Evolutionary conservation across 2,888 invertebrate species (phyloP).

Genomic region (Conomelus anceps): DNA sequence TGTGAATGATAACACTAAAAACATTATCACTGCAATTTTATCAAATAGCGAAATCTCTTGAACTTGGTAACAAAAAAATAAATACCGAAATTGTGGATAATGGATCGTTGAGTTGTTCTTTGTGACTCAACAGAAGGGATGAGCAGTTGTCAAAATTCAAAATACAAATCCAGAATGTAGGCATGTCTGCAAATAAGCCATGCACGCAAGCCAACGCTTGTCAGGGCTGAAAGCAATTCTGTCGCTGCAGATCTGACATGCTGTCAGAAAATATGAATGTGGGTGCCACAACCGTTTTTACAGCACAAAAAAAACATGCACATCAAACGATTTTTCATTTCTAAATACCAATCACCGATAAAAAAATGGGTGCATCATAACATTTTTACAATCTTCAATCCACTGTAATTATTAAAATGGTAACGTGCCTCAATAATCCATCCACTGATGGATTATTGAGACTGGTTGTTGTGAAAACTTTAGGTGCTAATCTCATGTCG

Average conservation of each 20-base stretch:
- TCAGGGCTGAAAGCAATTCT: neutral
- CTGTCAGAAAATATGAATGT: neutral
- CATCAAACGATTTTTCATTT: neutral
- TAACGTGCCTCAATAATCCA: too few relatives aligned
- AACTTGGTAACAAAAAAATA: neutral
- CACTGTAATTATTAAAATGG: too few relatives aligned
- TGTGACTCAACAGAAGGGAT: neutral
- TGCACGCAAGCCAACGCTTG: neutral
- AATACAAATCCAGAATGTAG: neutral
- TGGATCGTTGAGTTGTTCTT: neutral
- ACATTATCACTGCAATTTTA: too few relatives aligned
- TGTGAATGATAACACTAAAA: too few relatives aligned
- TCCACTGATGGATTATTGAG: too few relatives aligned
- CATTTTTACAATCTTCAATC: neutral
- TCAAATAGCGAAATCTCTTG: neutral
- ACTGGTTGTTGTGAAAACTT: too few relatives aligned
- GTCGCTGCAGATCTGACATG: neutral
- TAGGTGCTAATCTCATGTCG: too few relatives aligned
- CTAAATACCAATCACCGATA: neutral
- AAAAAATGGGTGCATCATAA: neutral
- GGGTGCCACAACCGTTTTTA: neutral
- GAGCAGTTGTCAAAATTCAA: neutral
- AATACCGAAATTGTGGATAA: neutral
- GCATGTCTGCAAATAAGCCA: neutral
- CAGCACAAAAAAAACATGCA: neutral